phyloP scores from a whole-genome alignment of 2,113 vertebrate genomes.

The Phyllostomus discolor region DNA sequence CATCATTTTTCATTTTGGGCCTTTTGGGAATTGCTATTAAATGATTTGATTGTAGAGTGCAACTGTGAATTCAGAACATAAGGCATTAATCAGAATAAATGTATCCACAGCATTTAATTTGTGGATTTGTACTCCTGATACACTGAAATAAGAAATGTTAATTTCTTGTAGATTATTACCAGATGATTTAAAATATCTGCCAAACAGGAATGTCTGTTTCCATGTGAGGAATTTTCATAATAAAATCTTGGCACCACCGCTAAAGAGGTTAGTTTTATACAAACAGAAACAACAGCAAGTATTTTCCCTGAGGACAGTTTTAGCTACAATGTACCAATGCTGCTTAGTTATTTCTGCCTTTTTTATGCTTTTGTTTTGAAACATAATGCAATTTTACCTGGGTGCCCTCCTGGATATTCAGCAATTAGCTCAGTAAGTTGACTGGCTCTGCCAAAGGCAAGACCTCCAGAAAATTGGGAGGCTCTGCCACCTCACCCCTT shows the following conservation, averaged over 20 bases:
- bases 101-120: not conserved
- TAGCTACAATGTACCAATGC: conserved; percentile 36
- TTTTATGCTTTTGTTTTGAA: conserved; percentile 66
- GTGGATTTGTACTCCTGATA: conserved; percentile 39
- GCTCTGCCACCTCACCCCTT: not conserved
- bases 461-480: conserved; percentile 8
- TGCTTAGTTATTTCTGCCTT: conserved; percentile 51
- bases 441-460: conserved; percentile 2
- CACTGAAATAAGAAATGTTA: conserved; percentile 65
- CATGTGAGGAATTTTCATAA: conserved; percentile 55
- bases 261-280: conserved; percentile 51
- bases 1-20: not conserved
- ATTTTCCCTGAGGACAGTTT: conserved; percentile 56
- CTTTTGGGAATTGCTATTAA: conserved; percentile 54
- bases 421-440: not conserved
- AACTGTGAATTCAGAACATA: not conserved
- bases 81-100: conserved; percentile 18
- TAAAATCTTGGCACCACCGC: conserved; percentile 53
- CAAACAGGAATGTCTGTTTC: conserved; percentile 44
- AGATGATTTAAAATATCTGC: conserved; percentile 64
- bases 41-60: conserved; percentile 25
- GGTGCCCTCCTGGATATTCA: not conserved
- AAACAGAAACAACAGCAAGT: conserved; percentile 59
- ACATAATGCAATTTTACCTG: conserved; percentile 23
- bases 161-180: conserved; percentile 52